Conservation (phyloP, 1,140 invertebrate species). For the Drosophila micromelanica region DNA sequence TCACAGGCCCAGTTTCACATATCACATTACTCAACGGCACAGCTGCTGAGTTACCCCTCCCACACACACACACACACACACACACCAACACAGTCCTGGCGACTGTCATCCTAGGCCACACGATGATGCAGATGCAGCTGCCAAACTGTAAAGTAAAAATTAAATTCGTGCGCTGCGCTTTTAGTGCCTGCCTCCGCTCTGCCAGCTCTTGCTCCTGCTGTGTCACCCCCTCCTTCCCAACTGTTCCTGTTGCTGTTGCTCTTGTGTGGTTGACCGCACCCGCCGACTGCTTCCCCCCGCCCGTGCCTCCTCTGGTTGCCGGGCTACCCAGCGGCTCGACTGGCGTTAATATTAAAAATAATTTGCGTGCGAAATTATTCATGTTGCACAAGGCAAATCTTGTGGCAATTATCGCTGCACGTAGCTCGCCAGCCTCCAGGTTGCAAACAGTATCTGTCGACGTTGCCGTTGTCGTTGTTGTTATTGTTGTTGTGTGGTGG, state of each 20-base stretch:
- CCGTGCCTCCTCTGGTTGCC: neutral
- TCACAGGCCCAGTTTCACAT: slow-evolving; percentile 38
- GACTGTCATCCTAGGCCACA: slow-evolving; percentile 22
- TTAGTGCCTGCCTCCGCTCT: slow-evolving; percentile 14
- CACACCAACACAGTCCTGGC: neutral
- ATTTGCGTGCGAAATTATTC: slow-evolving; percentile 75
- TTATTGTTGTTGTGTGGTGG: slow-evolving; percentile 18
- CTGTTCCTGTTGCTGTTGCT: slow-evolving; percentile 43
- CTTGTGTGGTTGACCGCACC: slow-evolving; percentile 46
- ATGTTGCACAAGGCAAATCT: slow-evolving; percentile 67
- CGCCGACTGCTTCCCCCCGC: neutral
- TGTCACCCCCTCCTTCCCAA: slow-evolving; percentile 30
- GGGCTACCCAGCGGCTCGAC: slow-evolving; percentile 21
- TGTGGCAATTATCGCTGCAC: slow-evolving; percentile 68
- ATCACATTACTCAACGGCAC: slow-evolving; percentile 38
- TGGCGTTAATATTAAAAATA: slow-evolving; percentile 71
- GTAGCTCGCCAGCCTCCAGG: slow-evolving; percentile 38
- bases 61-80: neutral
- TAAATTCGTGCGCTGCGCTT: slow-evolving; percentile 51
- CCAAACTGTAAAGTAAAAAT: slow-evolving; percentile 31
- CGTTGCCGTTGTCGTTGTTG: slow-evolving; percentile 12
- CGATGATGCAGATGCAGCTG: slow-evolving; percentile 27
- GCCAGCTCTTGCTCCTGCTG: neutral
- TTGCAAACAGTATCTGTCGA: slow-evolving; percentile 19
- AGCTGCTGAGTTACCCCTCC: slow-evolving; percentile 23